These are phyloP conservation scores for Typhlichthys eigenmanni DNA, from an alignment of 2,797 vertebrate genomes.

Conservation along the genomic window DNA sequence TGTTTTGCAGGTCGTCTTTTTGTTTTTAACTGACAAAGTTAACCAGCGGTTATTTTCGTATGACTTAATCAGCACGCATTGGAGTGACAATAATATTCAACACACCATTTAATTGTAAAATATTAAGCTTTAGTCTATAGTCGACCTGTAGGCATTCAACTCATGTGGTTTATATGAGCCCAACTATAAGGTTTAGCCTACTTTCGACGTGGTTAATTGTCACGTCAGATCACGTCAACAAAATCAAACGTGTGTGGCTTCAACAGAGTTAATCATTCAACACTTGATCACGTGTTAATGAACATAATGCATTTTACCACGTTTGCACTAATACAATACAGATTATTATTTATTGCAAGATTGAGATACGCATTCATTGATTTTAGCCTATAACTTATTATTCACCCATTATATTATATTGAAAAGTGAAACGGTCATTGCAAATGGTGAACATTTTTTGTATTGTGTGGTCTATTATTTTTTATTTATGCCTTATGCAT, in stretches of 20 bases:
- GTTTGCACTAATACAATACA: too few relatives aligned
- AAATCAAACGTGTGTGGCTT: conserved; percentile 30
- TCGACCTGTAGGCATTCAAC: conserved; percentile 8
- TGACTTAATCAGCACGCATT: neutral
- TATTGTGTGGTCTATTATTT: neutral
- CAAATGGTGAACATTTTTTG: conserved; percentile 18
- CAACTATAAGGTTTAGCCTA: conserved; percentile 31
- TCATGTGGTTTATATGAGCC: conserved; percentile 40
- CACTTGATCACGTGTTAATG: neutral
- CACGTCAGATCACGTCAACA: conserved; percentile 22
- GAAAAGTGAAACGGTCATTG: neutral
- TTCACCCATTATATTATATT: too few relatives aligned
- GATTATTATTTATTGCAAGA: too few relatives aligned
- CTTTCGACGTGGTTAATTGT: conserved; percentile 22
- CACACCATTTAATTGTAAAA: neutral
- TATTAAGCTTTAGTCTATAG: too few relatives aligned
- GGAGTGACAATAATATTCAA: neutral
- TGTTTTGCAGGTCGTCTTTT: too few relatives aligned
- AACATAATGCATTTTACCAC: too few relatives aligned
- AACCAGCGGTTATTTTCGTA: neutral
- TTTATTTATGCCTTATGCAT: neutral
- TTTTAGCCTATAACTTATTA: too few relatives aligned
- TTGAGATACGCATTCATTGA: too few relatives aligned
- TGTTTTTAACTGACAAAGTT: too few relatives aligned
- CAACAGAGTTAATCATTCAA: conserved; percentile 2